phyloP scores from a whole-genome alignment of 2,113 vertebrate species.

The Sylvia atricapilla region DNA sequence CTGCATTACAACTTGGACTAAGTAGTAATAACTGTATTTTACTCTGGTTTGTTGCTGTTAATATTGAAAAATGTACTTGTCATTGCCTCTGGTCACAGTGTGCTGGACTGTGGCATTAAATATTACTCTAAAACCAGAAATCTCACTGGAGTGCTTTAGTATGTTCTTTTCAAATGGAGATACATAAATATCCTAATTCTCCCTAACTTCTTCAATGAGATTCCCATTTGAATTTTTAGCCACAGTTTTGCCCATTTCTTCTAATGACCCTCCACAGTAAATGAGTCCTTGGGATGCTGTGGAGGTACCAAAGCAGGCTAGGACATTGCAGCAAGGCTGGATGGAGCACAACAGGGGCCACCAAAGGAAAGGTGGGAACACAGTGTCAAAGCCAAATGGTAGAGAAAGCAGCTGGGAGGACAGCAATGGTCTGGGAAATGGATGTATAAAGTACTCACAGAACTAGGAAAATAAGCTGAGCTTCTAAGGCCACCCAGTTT shows the following conservation, averaged over 20 bases:
- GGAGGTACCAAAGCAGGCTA: background rate
- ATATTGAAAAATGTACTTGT: background rate
- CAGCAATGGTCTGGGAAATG: background rate
- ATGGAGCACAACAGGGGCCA: background rate
- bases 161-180: background rate
- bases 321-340: fast-evolving
- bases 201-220: background rate
- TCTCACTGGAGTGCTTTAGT: background rate
- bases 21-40: background rate
- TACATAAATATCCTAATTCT: background rate
- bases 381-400: fast-evolving
- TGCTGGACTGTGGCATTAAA: background rate
- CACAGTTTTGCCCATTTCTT: background rate
- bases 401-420: background rate
- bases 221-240: background rate
- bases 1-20: background rate
- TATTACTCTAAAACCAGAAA: background rate
- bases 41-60: background rate
- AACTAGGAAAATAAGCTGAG: background rate
- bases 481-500: background rate
- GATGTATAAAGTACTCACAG: background rate
- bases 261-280: background rate
- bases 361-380: background rate
- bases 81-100: background rate
- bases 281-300: background rate